Evolutionary conservation across 2,888 invertebrate genomes (phyloP).

Genomic region (Eupithecia dodoneata): DNA sequence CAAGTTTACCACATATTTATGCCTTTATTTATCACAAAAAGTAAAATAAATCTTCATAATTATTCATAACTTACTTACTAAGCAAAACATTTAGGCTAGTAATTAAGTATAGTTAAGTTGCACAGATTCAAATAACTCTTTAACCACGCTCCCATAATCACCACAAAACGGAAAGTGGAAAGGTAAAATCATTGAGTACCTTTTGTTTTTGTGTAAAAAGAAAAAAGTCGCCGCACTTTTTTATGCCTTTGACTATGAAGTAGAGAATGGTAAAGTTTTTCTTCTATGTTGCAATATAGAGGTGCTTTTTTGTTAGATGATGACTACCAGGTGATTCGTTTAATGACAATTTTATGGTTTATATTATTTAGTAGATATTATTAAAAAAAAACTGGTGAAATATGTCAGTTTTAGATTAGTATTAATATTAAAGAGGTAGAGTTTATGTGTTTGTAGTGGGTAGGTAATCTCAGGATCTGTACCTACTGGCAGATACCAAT

Average conservation of each 20-base stretch:
- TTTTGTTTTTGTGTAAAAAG: constrained; percentile 11
- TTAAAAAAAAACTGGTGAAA: not conserved
- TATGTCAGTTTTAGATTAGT: not conserved
- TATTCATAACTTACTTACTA: not conserved
- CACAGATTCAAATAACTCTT: not conserved
- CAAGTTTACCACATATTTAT: not conserved
- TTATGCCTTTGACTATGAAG: not conserved
- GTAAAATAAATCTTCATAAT: not conserved
- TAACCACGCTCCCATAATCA: constrained; percentile 8
- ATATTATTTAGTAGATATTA: not conserved
- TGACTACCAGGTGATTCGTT: not conserved
- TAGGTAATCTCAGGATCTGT: not conserved
- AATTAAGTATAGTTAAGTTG: not conserved
- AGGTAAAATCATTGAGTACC: constrained; percentile 5
- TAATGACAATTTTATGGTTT: not conserved
- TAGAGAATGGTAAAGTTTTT: constrained; percentile 8
- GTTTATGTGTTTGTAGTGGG: not conserved
- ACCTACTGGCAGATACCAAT: not conserved
- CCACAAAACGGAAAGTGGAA: not conserved
- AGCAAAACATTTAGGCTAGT: not conserved
- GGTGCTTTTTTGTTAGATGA: not conserved
- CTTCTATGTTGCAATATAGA: not conserved
- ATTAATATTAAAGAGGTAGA: not conserved
- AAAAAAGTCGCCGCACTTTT: not conserved
- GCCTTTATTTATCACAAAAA: not conserved